Evolutionary conservation across 2,888 invertebrate genomes (phyloP).

Genomic region (Cyclophora albipunctata): DNA sequence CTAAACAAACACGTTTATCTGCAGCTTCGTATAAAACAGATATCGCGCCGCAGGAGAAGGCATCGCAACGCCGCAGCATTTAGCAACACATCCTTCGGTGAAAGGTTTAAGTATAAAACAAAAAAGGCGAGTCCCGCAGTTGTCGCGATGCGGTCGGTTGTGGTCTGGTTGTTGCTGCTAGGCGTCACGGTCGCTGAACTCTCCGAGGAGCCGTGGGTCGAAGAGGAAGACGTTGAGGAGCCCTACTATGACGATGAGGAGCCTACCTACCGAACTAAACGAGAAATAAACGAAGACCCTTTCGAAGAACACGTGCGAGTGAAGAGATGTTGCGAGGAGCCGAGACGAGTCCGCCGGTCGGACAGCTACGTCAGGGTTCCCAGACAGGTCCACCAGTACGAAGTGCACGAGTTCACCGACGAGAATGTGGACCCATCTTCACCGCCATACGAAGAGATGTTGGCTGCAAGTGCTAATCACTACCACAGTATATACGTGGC

Average conservation of each 20-base stretch:
- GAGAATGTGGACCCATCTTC: conserved; percentile 35
- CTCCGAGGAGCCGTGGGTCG: conserved; percentile 47
- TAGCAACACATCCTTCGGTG: conserved; percentile 50
- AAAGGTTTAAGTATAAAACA: conserved; percentile 61
- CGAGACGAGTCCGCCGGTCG: conserved; percentile 27
- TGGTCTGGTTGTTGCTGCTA: conserved; percentile 39
- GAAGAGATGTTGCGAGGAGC: conserved; percentile 39
- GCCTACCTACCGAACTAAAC: conserved; percentile 28
- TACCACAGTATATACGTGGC: conserved; percentile 53
- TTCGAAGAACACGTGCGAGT: conserved; percentile 49
- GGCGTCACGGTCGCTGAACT: conserved; percentile 41
- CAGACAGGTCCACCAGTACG: conserved; percentile 58
- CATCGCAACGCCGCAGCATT: conserved; percentile 27
- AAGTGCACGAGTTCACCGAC: conserved; percentile 56
- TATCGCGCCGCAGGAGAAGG: conserved; percentile 9
- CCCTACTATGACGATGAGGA: conserved; percentile 38
- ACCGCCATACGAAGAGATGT: conserved; percentile 60
- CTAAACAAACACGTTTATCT: conserved; percentile 37
- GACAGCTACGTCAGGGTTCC: conserved; percentile 37
- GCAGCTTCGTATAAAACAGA: conserved; percentile 38
- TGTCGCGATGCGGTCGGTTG: conserved; percentile 49
- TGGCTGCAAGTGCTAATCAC: conserved; percentile 64
- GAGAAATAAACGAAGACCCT: conserved; percentile 39
- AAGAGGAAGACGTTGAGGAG: conserved; percentile 47
- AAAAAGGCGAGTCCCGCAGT: conserved; percentile 44